Evolutionary conservation across 2,888 invertebrate species (phyloP), one percentile per base, ranked within the genome.

Genomic region (Cynaeus angustus): DNA sequence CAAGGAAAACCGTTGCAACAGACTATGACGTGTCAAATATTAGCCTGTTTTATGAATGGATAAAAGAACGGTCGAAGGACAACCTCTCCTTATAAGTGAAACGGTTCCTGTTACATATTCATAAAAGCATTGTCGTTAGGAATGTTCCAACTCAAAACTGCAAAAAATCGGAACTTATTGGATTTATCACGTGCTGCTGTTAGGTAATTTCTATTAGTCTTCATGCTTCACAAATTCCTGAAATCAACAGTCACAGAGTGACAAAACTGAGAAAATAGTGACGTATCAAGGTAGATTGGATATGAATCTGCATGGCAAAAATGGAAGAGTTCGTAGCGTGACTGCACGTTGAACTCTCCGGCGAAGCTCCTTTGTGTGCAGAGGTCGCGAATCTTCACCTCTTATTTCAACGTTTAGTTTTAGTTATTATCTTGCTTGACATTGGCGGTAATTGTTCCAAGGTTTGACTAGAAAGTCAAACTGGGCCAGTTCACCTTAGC

Each of bases 21-120:
- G 53, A 56, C 61, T 59, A 55, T 66, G 66, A 66, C 72, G 72
- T 72, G 68, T 72, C 70, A 66, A 72, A 70, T 62, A 58, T 67
- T 65, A 69, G 62, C 71, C 62, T 46, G 69, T 53, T 68, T 33
- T 68, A 72, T 72, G 72, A 72, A 72, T 72, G 72, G 62, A 66
- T 68, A 72, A 70, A 58, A 72, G 70, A 67, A 68, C 68, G 61
- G 58, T 58, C 46, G 70, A 72, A 72, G 72, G 72, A 72, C 72
- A 72, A 45, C 65, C 48, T 69, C 68, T 68, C 59, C 62, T 52
- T 68, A 68, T 46, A 66, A 28, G 56, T 43, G 52, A 50, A 62
- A 68, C 50, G 56, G 62, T 68, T 68, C 64, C 68, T 68, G 62
- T 68, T 68, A 56, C 56, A 62, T 64, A 68, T 68, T 68, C 67